Percentiles rank a stretch among this genome's conserved stretches.
phyloP scores from a whole-genome alignment of 2,113 vertebrate genomes.

The Hassar affinis region DNA sequence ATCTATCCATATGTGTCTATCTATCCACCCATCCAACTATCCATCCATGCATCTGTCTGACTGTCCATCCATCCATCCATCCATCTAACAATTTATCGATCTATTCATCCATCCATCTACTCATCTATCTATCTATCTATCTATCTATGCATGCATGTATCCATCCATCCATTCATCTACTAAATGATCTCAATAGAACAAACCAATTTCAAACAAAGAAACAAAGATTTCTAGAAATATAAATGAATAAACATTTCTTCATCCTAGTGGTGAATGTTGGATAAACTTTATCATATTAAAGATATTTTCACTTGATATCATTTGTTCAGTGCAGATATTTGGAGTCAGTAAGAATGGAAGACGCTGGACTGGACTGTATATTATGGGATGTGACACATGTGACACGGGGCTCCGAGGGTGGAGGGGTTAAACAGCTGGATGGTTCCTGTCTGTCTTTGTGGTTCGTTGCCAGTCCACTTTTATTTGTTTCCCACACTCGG shows the following conservation, averaged over 20 bases:
- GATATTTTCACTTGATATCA: neutral
- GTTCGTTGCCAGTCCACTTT: neutral
- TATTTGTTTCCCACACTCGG: neutral
- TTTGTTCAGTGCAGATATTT: neutral
- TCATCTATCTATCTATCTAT: too few species aligned
- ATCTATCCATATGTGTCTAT: too few species aligned
- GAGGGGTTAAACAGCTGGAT: neutral
- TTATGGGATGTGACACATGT: neutral
- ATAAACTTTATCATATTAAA: neutral
- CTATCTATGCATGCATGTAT: too few species aligned
- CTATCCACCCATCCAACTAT: too few species aligned
- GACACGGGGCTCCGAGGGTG: neutral
- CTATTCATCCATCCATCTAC: too few species aligned
- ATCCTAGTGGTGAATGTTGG: neutral
- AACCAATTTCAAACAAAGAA: neutral
- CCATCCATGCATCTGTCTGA: too few species aligned
- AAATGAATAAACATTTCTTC: neutral
- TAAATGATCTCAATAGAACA: too few species aligned
- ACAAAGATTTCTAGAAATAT: neutral
- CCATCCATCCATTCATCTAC: too few species aligned
- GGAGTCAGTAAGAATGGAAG: neutral
- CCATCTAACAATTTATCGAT: too few species aligned
- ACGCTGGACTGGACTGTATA: neutral
- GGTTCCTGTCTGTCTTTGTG: neutral
- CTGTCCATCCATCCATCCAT: too few species aligned